A percentile compares a stretch with the other conserved stretches of the same genome.
These are phyloP conservation scores for Coracias cyanogaster DNA, from an alignment of 2,797 vertebrate species.

Conservation along the genomic window DNA sequence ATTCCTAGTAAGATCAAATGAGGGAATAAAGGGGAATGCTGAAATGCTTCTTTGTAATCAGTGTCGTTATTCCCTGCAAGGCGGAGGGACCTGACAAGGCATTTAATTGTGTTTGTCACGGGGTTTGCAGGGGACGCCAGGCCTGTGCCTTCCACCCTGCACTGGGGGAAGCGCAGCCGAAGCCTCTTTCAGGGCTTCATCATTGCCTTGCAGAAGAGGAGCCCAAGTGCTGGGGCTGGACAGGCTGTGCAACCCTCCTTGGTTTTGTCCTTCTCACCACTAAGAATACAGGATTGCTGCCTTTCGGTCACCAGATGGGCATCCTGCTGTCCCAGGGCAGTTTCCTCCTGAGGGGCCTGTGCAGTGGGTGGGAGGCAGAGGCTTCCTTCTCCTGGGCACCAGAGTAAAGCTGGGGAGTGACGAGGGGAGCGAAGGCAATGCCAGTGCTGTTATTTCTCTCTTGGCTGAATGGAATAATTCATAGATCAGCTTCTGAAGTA, in stretches of 20 bases:
- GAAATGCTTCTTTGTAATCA: constrained; percentile 72
- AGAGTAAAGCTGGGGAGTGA: too few species aligned
- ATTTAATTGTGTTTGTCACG: constrained; percentile 73
- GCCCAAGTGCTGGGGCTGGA: not conserved
- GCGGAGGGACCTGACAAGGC: constrained; percentile 71
- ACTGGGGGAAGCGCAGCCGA: not conserved
- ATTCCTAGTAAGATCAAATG: constrained; percentile 64
- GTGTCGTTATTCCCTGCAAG: constrained; percentile 41
- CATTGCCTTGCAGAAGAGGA: accelerated
- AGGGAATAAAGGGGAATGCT: constrained; percentile 63
- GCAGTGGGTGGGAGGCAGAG: accelerated
- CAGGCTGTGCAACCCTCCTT: accelerated
- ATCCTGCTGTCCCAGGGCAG: not conserved
- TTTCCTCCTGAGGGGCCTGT: not conserved
- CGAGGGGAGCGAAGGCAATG: not conserved
- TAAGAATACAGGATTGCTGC: not conserved
- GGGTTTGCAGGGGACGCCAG: not conserved
- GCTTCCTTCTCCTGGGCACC: not conserved
- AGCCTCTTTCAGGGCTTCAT: not conserved
- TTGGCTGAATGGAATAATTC: not conserved
- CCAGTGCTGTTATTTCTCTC: not conserved
- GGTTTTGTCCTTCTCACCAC: not conserved
- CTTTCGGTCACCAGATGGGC: too few species aligned
- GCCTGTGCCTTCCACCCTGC: not conserved
- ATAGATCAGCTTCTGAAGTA: not conserved